Evolutionary conservation across 1,140 invertebrate genomes (phyloP).

Genomic region (Anastrepha ludens): DNA sequence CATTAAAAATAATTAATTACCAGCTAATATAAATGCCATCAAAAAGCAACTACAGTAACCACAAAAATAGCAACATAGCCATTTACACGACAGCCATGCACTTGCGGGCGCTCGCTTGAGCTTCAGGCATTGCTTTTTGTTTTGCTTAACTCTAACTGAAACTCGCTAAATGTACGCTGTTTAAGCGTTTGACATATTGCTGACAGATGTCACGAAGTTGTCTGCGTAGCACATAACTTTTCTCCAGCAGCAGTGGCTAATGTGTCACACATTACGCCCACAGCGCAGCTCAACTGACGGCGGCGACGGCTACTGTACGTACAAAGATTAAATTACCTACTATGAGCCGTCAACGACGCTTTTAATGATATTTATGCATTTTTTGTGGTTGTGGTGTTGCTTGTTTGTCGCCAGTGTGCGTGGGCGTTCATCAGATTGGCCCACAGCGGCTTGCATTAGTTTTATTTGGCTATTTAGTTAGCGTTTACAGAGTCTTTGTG

Average conservation of each 20-base stretch:
- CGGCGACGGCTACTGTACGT: neutral
- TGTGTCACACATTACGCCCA: constrained; percentile 29
- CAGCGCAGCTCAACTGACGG: neutral
- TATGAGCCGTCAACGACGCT: no score
- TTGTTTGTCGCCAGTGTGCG: neutral
- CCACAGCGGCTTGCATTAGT: neutral
- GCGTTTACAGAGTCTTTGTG: neutral
- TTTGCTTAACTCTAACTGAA: neutral
- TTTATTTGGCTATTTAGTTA: neutral
- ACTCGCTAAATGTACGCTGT: neutral
- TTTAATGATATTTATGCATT: no score
- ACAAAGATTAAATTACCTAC: no score
- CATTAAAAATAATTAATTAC: constrained; percentile 43
- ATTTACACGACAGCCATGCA: neutral
- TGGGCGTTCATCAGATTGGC: constrained; percentile 14
- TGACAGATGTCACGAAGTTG: constrained; percentile 33
- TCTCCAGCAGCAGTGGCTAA: constrained; percentile 8
- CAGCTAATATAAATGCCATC: neutral
- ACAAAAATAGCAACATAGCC: neutral
- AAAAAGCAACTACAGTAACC: neutral
- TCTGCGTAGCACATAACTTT: neutral
- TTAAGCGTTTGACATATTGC: constrained; percentile 25
- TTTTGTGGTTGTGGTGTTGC: no score
- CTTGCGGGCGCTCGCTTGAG: neutral
- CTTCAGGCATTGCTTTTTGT: neutral